Evolutionary conservation across 2,797 vertebrate genomes (phyloP).

Genomic region (Danionella dracula): DNA sequence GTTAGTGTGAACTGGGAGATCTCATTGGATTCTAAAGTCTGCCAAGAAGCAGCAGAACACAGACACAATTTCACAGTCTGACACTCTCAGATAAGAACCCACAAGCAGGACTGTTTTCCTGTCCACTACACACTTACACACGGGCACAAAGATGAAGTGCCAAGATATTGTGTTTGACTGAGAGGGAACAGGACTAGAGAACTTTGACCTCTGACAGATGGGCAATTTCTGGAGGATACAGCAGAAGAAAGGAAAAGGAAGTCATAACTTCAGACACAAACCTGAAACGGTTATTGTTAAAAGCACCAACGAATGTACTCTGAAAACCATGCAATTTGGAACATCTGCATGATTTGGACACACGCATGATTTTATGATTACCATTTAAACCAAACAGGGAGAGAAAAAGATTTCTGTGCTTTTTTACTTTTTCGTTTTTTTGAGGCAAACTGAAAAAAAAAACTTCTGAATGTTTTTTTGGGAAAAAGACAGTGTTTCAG

Average conservation of each 20-base stretch:
- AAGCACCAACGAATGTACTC: not conserved
- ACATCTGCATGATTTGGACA: too few species aligned
- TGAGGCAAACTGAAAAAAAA: too few species aligned
- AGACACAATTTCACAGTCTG: not conserved
- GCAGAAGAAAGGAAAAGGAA: constrained; percentile 2
- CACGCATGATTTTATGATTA: too few species aligned
- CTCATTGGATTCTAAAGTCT: not conserved
- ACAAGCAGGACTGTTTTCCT: constrained; percentile 20
- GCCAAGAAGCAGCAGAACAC: not conserved
- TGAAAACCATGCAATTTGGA: too few species aligned
- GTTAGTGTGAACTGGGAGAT: too few species aligned
- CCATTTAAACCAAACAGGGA: too few species aligned
- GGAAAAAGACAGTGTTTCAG: too few species aligned
- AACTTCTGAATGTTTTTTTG: too few species aligned
- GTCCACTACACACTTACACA: constrained; percentile 1
- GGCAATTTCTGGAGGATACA: not conserved
- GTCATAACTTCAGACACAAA: not conserved
- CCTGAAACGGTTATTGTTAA: not conserved
- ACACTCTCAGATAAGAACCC: constrained; percentile 15
- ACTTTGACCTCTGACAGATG: constrained; percentile 11
- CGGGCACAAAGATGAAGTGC: not conserved
- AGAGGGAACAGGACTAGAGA: constrained; percentile 17
- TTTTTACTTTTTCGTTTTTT: too few species aligned
- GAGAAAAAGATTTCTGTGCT: too few species aligned
- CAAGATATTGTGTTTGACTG: constrained; percentile 16